These are phyloP conservation scores for Semaprochilodus insignis DNA, from an alignment of 2,797 vertebrate species.

Conservation along the genomic window DNA sequence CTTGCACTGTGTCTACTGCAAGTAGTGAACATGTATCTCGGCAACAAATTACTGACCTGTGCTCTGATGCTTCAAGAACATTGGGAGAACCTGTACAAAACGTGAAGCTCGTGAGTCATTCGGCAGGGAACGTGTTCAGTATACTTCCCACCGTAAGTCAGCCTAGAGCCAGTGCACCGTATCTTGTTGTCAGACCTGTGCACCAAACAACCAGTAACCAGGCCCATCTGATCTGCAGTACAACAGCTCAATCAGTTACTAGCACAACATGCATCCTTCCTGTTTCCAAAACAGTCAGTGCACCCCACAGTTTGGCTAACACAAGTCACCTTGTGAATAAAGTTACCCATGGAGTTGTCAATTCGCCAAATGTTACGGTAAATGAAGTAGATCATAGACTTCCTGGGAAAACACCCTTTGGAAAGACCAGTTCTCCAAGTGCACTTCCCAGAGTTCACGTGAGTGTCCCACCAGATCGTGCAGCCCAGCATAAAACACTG, in stretches of 20 bases:
- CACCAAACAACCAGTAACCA: conserved; percentile 16
- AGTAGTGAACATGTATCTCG: not conserved
- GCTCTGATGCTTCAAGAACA: conserved; percentile 41
- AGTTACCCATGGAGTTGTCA: conserved; percentile 23
- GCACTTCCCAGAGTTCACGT: conserved; percentile 21
- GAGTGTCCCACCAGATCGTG: not conserved
- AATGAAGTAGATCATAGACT: not conserved
- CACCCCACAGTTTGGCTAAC: conserved; percentile 15
- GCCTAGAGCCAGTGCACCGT: conserved; percentile 8
- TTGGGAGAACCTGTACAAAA: conserved; percentile 33
- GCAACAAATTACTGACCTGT: not conserved
- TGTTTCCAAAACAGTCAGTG: not conserved
- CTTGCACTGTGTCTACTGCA: not conserved
- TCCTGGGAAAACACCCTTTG: conserved; percentile 1
- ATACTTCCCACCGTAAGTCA: conserved; percentile 20
- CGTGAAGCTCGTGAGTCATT: conserved; percentile 11
- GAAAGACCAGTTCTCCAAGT: not conserved
- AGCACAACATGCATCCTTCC: conserved; percentile 17
- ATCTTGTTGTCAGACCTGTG: not conserved
- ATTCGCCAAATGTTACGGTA: not conserved
- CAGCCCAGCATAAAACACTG: conserved; percentile 14
- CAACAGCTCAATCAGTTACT: not conserved
- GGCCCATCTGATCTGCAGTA: not conserved
- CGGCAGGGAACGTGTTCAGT: conserved; percentile 16
- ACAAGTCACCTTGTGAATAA: conserved; percentile 3